Base-by-base conservation (phyloP, 2,797 vertebrate species). In the Esox masquinongy region DNA sequence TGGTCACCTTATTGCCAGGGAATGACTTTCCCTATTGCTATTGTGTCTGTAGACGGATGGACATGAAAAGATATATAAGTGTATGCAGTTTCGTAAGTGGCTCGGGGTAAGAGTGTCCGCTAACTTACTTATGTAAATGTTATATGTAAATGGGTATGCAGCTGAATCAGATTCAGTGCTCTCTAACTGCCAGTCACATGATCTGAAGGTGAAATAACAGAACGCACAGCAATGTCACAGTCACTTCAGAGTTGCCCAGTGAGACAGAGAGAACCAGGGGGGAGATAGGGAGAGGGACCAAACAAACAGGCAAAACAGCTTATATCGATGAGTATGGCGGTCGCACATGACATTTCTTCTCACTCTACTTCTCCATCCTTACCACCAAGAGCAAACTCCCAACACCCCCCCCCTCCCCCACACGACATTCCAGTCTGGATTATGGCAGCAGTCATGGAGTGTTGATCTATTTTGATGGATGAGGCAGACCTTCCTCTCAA, bases 401-500 rank as follows among this genome's bases (percentile, higher is more conserved):
- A 15, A 16, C 49, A 9, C 49, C 49, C 51, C 19, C 4, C 51
- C 51, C 12, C 8, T 9, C 12, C 12, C 50, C 17, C 50, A 51
- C 12, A 17, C 3, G 34, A 49, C 53, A 3, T 31, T 74, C 73
- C 66, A 68, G 63, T 43, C 5, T 22, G n/a, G 53, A 75, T 64
- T 67, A 74, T 80, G 83, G 77, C 79, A 72, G 80, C 61, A 50
- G 16, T 66, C 79, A 70, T 29, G 24, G 51, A 70, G 82, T 75
- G 19, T 59, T 83, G 73, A 63, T 56, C 80, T 64, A 47, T 61
- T 36, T 43, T 74, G 77, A 82, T 80, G 69, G 83, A 82, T 85
- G 70, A 53, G 72, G 64, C 76, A 78, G 68, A 56, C 73, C 76
- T 72, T 79, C 72, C 78, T 68, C 73, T 83, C 84, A 81, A 78